These are phyloP conservation scores for Chionoecetes opilio DNA, from an alignment of 1,140 invertebrate species.

Conservation along the genomic window DNA sequence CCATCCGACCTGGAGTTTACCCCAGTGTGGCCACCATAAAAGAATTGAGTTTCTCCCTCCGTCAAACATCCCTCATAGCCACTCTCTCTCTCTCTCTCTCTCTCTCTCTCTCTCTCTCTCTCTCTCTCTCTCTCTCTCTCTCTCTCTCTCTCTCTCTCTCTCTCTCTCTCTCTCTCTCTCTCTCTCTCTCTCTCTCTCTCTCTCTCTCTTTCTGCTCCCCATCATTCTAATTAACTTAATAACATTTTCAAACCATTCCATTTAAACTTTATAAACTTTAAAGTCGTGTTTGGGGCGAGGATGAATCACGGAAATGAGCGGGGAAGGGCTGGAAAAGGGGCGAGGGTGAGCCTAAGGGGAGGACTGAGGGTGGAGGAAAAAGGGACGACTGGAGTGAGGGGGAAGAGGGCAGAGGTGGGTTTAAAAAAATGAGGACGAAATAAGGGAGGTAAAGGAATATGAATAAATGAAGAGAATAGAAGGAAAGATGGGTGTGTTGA, in stretches of 20 bases:
- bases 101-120: not conserved
- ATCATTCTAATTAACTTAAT: conserved; percentile 72
- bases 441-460: not conserved
- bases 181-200: not conserved
- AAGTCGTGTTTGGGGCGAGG: conserved; percentile 75
- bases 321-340: conserved; percentile 37
- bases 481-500: not conserved
- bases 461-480: not conserved
- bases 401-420: not conserved
- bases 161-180: not conserved
- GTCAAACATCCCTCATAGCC: not conserved
- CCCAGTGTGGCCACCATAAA: conserved; percentile 61
- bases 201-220: not conserved
- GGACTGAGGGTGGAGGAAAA: not conserved
- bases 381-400: not conserved
- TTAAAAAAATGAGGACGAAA: not conserved
- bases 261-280: conserved; percentile 78
- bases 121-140: not conserved
- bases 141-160: not conserved
- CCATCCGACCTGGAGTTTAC: conserved; percentile 66
- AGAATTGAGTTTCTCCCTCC: conserved; percentile 61
- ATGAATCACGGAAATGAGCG: conserved; percentile 73
- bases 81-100: not conserved
- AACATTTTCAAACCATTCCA: conserved; percentile 78
- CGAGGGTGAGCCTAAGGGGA: not conserved